Evolutionary conservation across 2,797 vertebrate genomes (phyloP), one percentile per base, ranked within the genome.

Genomic region (Pipistrellus nathusii): DNA sequence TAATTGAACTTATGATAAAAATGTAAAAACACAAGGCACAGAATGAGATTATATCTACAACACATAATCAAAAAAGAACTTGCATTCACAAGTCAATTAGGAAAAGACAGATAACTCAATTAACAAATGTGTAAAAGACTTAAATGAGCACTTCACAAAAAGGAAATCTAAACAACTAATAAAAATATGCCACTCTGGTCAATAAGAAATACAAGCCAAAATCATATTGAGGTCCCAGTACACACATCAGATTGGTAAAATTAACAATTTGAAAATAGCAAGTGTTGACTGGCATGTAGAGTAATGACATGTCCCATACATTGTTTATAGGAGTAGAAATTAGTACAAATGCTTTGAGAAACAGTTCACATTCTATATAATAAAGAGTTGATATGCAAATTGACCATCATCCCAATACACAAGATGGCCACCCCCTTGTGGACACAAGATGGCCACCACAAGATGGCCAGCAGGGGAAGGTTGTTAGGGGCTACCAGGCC

Each of bases 71-170:
- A 77, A 6, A 51, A 69, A 90, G 62, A 62, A 44, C 12, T 64
- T 90, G 10, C 53, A 92, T 46, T 23, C 20, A 57, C 6, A 48
- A 62, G 46, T 6, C 14, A 25, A 14, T 69, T 73, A 66, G 30
- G 69, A 71, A 93, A 88, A 90, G 25, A 25, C 8, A 25, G 23
- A 84, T 14, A 78, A 66, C 55, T 8, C 35, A 91, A 18, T 73
- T 86, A 6, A 78, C 81, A 92, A 81, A 38, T 73, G 30, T 81
- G 35, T 27, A 6, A 73, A 82, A 76, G 14, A 66, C 11, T 59
- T 92, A 15, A 95, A 41, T 27, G 83, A 83, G 17, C 41, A 84
- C 27, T 81, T 90, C n/a, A 69, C n/a, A 84, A 57, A 87, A 91
- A 83, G 18, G 23, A 96, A 90, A 59, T 59, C 17, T 41, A 48